Percentiles rank a stretch among this genome's conserved stretches.
These are phyloP conservation scores for Limulus polyphemus DNA, from an alignment of 2,888 invertebrate species.

Conservation along the genomic window DNA sequence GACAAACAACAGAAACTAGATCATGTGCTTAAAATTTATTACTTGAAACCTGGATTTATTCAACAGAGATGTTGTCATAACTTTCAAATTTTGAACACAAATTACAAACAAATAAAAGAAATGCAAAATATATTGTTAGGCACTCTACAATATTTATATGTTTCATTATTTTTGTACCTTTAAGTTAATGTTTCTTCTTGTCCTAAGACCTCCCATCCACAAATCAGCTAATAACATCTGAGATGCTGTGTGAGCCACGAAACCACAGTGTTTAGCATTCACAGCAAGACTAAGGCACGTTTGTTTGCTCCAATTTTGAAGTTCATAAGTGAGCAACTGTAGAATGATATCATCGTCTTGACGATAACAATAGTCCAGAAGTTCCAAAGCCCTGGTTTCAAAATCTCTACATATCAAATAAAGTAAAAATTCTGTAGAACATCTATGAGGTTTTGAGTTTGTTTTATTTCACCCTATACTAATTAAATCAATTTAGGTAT, in stretches of 20 bases:
- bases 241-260: slow-evolving; percentile 83
- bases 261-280: slow-evolving; percentile 80
- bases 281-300: slow-evolving; percentile 94
- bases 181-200: slow-evolving; percentile 86
- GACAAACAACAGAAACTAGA: too few relatives aligned
- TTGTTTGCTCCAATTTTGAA: slow-evolving; percentile 95
- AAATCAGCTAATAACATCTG: slow-evolving; percentile 97
- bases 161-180: slow-evolving; percentile 46
- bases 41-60: too few relatives aligned
- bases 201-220: slow-evolving; percentile 97
- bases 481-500: too few relatives aligned
- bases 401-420: slow-evolving; percentile 33
- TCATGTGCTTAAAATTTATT: too few relatives aligned
- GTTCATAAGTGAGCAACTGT: slow-evolving; percentile 85
- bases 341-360: slow-evolving; percentile 93
- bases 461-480: too few relatives aligned
- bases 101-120: too few relatives aligned
- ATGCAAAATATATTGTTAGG: too few relatives aligned
- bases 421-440: too few relatives aligned
- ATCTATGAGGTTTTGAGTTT: too few relatives aligned
- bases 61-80: too few relatives aligned
- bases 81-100: too few relatives aligned
- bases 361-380: slow-evolving; percentile 90
- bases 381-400: slow-evolving; percentile 58
- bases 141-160: too few relatives aligned